Evolutionary conservation across 2,113 vertebrate genomes (phyloP).

Genomic region (Damaliscus lunatus): DNA sequence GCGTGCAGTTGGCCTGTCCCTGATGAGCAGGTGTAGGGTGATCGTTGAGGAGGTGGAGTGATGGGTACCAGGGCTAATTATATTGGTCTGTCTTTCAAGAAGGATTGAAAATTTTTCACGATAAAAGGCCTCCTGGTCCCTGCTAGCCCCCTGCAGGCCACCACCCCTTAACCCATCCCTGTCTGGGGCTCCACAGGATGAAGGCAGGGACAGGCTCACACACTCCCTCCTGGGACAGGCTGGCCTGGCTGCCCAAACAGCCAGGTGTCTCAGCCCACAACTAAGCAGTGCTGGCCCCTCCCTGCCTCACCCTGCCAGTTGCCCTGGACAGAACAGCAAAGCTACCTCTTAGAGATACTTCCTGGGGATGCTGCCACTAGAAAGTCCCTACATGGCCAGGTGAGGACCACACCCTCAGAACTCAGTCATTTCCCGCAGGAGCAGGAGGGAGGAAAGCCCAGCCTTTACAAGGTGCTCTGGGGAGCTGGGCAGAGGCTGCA

Average conservation of each 20-base stretch:
- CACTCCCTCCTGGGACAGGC: not conserved
- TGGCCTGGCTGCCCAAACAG: fast-evolving
- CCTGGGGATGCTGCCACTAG: no score
- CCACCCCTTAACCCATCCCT: not conserved
- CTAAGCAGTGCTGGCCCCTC: not conserved
- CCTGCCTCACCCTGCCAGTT: not conserved
- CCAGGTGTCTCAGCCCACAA: no score
- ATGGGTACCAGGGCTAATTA: not conserved
- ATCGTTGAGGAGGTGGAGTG: fast-evolving
- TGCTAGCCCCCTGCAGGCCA: not conserved
- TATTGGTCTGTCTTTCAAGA: not conserved
- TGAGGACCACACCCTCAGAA: not conserved
- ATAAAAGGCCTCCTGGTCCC: not conserved
- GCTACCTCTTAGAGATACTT: not conserved
- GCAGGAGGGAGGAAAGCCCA: not conserved
- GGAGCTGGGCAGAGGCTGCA: not conserved
- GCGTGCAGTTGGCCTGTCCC: not conserved
- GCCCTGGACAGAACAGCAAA: not conserved
- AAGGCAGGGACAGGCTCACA: not conserved
- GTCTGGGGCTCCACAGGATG: not conserved
- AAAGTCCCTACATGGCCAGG: not conserved
- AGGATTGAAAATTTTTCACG: not conserved
- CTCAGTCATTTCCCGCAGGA: fast-evolving
- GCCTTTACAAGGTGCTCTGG: not conserved
- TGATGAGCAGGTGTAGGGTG: fast-evolving